phyloP scores from a whole-genome alignment of 2,888 invertebrate species.

The Pseudococcus viburni region DNA sequence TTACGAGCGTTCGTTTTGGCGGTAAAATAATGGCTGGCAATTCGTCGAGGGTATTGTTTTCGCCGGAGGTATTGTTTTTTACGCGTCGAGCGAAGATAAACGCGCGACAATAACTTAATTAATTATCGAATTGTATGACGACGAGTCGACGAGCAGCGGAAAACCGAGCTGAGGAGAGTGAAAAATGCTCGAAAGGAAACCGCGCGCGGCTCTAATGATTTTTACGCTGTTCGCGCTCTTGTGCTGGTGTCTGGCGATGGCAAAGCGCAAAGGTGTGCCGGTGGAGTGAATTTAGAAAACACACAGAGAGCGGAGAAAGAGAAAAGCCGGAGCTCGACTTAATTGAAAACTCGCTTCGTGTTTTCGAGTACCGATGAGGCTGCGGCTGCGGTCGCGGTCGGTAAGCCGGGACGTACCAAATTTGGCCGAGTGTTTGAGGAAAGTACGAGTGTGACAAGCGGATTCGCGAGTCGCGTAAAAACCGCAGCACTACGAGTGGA shows the following conservation, averaged over 20 bases:
- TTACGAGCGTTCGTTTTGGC: neutral
- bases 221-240: neutral
- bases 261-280: neutral
- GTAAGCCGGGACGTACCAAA: neutral
- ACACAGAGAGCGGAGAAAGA: neutral
- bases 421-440: neutral
- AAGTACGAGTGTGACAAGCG: neutral
- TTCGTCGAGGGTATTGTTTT: conserved; percentile 3
- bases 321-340: neutral
- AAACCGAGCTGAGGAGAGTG: neutral
- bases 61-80: neutral
- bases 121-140: neutral
- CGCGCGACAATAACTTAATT: neutral
- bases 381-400: too few species aligned
- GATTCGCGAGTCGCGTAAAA: neutral
- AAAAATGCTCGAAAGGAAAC: neutral
- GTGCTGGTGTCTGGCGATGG: neutral
- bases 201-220: neutral
- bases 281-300: neutral
- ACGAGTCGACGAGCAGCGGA: neutral
- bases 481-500: neutral
- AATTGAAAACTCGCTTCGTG: neutral
- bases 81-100: neutral
- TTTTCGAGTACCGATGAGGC: neutral
- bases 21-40: neutral